Conservation (phyloP, 1,140 invertebrate genomes). For the Ceratitis capitata region DNA sequence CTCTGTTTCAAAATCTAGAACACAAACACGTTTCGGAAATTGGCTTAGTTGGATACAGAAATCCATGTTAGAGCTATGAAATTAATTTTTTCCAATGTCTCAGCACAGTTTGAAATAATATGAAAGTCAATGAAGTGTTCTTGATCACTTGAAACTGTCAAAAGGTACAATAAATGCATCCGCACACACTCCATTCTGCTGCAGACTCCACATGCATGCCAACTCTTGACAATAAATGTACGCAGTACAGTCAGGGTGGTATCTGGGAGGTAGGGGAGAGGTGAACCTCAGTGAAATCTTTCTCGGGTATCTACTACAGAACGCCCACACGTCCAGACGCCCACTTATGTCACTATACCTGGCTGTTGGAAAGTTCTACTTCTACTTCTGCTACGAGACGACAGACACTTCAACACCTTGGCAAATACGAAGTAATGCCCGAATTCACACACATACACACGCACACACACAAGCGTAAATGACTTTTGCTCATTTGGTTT, state of each 20-base stretch:
- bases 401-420: no score
- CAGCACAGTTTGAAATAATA: no score
- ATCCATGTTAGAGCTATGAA: no score
- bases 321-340: neutral
- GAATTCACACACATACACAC: neutral
- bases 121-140: no score
- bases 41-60: no score
- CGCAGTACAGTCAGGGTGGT: neutral
- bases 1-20: no score
- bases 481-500: constrained; percentile 33
- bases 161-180: neutral
- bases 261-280: neutral
- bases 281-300: neutral
- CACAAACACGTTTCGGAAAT: no score
- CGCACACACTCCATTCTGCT: neutral
- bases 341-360: constrained; percentile 10
- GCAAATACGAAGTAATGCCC: no score
- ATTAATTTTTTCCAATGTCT: no score
- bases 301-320: neutral
- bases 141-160: neutral
- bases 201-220: no score
- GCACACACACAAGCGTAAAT: neutral
- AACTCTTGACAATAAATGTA: neutral
- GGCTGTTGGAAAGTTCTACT: neutral
- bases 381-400: no score